Percentiles rank a stretch among this genome's conserved stretches.
Conservation (phyloP, 2,888 invertebrate species). For the Stenurella melanura region DNA sequence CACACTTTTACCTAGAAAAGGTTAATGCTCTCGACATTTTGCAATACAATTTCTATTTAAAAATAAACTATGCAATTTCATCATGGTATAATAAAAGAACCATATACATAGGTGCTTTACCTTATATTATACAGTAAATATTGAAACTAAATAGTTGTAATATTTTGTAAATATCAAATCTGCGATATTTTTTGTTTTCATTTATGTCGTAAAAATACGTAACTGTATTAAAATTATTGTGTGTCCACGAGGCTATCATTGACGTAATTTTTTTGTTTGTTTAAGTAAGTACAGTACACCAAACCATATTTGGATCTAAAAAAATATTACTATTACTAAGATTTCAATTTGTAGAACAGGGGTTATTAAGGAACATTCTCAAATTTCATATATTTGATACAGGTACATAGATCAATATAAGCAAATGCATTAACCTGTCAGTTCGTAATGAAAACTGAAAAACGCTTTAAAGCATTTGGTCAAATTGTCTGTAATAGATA, state of each 20-base stretch:
- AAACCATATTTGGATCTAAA: too few species aligned
- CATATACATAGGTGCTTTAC: conserved; percentile 17
- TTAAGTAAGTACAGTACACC: too few species aligned
- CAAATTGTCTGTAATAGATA: too few species aligned
- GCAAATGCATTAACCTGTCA: too few species aligned
- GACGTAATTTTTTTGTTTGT: not conserved
- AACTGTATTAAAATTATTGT: not conserved
- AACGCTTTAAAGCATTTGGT: too few species aligned
- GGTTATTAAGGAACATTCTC: too few species aligned
- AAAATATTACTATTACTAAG: too few species aligned
- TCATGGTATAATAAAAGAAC: conserved; percentile 50
- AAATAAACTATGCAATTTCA: conserved; percentile 64
- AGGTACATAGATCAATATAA: too few species aligned
- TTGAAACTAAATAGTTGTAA: not conserved
- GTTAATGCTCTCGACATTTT: conserved; percentile 66
- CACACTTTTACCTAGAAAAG: conserved; percentile 55
- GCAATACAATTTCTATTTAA: conserved; percentile 70
- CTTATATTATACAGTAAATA: not conserved
- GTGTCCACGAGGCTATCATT: not conserved
- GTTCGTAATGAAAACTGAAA: too few species aligned
- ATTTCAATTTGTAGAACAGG: too few species aligned
- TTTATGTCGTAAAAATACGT: not conserved
- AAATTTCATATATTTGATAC: too few species aligned
- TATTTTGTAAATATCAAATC: conserved; percentile 4
- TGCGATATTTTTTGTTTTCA: not conserved